These are phyloP conservation scores for Arothron firmamentum DNA, from an alignment of 2,113 vertebrate species.

Conservation along the genomic window DNA sequence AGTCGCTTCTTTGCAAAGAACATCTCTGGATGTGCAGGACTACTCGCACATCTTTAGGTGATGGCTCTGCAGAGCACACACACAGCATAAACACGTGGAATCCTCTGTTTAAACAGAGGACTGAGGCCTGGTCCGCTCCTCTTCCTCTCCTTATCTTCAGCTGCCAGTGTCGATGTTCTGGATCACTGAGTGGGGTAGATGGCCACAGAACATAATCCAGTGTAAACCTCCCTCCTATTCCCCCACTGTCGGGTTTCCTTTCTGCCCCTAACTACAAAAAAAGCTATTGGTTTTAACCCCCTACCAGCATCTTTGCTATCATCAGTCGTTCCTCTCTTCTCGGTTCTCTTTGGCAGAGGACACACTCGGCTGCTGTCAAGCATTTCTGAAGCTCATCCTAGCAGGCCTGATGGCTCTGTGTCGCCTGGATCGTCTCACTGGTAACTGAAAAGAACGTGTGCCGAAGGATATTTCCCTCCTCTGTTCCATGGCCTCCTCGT, in stretches of 20 bases:
- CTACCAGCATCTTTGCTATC: constrained; percentile 28
- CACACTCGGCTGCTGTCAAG: constrained; percentile 54
- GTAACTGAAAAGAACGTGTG: constrained; percentile 36
- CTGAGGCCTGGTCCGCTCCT: constrained; percentile 41
- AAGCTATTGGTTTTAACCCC: constrained; percentile 18
- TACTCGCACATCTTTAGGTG: constrained; percentile 7
- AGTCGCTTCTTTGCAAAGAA: not conserved
- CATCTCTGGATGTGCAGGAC: not conserved
- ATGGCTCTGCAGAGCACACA: constrained; percentile 15
- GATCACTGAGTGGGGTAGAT: constrained; percentile 73
- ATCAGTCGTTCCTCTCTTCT: constrained; percentile 26
- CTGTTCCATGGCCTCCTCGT: constrained; percentile 17
- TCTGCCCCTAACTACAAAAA: constrained; percentile 18
- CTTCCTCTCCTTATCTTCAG: constrained; percentile 50
- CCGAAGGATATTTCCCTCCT: constrained; percentile 8
- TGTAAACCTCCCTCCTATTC: constrained; percentile 4
- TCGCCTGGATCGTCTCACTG: constrained; percentile 43
- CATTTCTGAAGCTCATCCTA: constrained; percentile 49
- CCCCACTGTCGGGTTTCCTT: constrained; percentile 19
- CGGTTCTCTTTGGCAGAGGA: constrained; percentile 24
- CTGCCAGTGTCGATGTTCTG: constrained; percentile 71
- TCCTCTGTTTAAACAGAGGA: constrained; percentile 41
- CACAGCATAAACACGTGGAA: constrained; percentile 20
- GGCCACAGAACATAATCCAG: constrained; percentile 60
- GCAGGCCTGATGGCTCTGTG: constrained; percentile 39